Percentiles rank a stretch among this genome's conserved stretches.
Evolutionary conservation across 2,113 vertebrate genomes (phyloP).

Genomic region (Marmota flaviventris): DNA sequence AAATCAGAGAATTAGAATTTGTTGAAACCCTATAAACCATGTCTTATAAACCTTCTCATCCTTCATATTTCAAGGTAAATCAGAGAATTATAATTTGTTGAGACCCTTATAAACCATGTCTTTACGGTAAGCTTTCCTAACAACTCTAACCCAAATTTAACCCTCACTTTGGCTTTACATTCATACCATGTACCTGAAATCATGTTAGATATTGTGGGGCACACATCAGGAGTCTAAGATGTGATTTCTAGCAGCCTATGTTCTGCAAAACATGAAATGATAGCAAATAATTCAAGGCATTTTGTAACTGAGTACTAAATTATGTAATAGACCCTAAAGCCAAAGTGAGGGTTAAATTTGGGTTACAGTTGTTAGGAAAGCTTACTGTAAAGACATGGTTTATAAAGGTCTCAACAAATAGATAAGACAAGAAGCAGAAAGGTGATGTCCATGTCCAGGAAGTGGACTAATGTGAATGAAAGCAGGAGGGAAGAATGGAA

Average conservation of each 20-base stretch:
- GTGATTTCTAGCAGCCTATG: background rate
- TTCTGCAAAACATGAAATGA: constrained; percentile 39
- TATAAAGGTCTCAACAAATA: background rate
- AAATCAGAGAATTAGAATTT: background rate
- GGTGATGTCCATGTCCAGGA: background rate
- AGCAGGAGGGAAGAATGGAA: background rate
- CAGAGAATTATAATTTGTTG: background rate
- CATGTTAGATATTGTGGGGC: background rate
- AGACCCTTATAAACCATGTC: background rate
- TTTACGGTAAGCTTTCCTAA: background rate
- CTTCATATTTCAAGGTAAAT: background rate
- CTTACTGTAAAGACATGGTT: background rate
- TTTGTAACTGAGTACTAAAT: background rate
- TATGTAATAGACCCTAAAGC: background rate
- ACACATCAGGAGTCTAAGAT: background rate
- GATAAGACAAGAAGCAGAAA: background rate
- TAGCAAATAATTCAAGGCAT: background rate
- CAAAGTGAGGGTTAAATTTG: background rate
- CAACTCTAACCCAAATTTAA: background rate
- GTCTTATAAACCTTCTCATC: no score
- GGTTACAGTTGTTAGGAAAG: background rate
- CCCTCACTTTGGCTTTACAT: background rate
- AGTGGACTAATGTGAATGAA: background rate
- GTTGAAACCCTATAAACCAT: no score
- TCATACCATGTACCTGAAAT: background rate